These are phyloP conservation scores for Tuta absoluta DNA, from an alignment of 2,888 invertebrate genomes.

Conservation along the genomic window DNA sequence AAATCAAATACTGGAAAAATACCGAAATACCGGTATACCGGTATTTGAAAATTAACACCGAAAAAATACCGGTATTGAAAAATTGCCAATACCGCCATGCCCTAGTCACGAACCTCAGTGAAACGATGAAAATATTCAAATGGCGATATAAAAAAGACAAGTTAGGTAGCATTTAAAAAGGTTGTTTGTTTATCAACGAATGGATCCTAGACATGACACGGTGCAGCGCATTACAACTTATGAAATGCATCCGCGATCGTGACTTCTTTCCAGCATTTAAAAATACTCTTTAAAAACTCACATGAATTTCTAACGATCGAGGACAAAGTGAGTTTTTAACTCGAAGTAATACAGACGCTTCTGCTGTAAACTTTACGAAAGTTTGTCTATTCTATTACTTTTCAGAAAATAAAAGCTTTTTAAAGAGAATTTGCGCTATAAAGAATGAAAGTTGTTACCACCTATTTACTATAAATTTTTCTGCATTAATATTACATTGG, in stretches of 20 bases:
- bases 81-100: no score
- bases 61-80: no score
- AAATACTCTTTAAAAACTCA: conserved; percentile 11
- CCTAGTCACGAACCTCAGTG: conserved; percentile 73
- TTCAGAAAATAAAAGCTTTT: conserved; percentile 16
- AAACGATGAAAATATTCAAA: conserved; percentile 80
- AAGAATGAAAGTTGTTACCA: conserved; percentile 10
- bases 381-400: conserved; percentile 19
- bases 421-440: not conserved
- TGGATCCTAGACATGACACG: conserved; percentile 75
- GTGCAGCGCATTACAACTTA: conserved; percentile 47
- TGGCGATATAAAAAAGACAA: conserved; percentile 81
- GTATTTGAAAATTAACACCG: no score
- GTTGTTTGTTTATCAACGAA: conserved; percentile 80
- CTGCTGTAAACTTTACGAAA: conserved; percentile 19
- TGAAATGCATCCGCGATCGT: conserved; percentile 54
- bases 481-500: not conserved
- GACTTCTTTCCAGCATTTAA: not conserved
- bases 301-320: conserved; percentile 1
- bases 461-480: not conserved
- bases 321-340: not conserved
- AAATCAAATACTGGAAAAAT: no score
- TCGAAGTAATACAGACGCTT: conserved; percentile 16
- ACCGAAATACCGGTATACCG: no score
- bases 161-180: conserved; percentile 81